phyloP scores from a whole-genome alignment of 2,888 invertebrate species.

The Conistra vaccinii region DNA sequence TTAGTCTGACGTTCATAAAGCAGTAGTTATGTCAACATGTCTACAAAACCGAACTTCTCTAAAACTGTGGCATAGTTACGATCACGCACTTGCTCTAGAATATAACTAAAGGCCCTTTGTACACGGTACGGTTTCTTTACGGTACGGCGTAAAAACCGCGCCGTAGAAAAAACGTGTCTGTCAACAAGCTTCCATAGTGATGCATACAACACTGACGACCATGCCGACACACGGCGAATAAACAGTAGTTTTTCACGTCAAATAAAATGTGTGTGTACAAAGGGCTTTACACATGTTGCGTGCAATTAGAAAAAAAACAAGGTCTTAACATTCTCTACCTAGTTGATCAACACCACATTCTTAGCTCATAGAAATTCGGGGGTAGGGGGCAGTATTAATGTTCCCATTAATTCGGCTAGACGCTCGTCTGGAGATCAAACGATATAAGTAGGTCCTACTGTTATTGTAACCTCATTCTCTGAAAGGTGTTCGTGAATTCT shows the following conservation, averaged over 20 bases:
- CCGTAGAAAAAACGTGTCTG: no score
- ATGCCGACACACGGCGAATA: no score
- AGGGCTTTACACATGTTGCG: constrained; percentile 4
- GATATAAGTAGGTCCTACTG: constrained; percentile 46
- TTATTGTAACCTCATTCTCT: constrained; percentile 48
- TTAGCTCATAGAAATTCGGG: constrained; percentile 8
- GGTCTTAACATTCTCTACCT: not conserved
- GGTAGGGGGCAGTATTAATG: constrained; percentile 30
- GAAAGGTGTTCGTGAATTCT: constrained; percentile 26
- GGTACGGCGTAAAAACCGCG: no score
- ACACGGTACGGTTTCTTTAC: no score
- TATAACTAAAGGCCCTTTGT: no score
- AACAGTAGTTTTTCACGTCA: no score
- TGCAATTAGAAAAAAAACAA: constrained; percentile 5
- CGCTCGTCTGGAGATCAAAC: constrained; percentile 53
- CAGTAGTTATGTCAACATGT: not conserved
- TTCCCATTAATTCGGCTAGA: constrained; percentile 51
- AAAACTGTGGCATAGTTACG: constrained; percentile 1
- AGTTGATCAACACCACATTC: constrained; percentile 20
- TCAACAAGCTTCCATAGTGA: no score
- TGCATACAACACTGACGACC: no score
- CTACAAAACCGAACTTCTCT: not conserved
- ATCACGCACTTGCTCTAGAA: not conserved
- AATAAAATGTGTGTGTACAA: no score
- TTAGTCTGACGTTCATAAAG: no score